Conservation (phyloP, 1,140 invertebrate species). For the Metaphire vulgaris region DNA sequence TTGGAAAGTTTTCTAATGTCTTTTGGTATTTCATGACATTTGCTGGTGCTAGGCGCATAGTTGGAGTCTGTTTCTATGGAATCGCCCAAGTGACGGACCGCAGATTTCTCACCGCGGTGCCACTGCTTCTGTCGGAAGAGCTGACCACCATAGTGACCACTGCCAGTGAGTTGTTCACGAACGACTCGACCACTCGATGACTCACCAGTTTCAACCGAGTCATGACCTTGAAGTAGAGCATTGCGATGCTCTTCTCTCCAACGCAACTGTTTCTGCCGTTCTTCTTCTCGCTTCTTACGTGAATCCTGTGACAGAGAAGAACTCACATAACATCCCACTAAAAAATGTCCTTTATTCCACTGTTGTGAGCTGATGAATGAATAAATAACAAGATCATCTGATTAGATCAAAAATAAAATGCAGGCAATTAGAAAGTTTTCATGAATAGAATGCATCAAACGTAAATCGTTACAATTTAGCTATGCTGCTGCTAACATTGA, state of each 20-base stretch:
- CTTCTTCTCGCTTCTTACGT: constrained; percentile 36
- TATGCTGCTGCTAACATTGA: too few relatives aligned
- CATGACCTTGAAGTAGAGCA: constrained; percentile 18
- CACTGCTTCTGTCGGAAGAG: not conserved
- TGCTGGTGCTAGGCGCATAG: not conserved
- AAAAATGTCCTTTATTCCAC: too few relatives aligned
- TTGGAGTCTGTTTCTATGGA: not conserved
- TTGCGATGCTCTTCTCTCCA: constrained; percentile 34
- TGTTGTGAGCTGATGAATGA: too few relatives aligned
- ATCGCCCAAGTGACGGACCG: not conserved
- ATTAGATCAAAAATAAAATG: too few relatives aligned
- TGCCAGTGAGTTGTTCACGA: not conserved
- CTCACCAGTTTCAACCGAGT: constrained; percentile 18
- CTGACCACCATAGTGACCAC: not conserved
- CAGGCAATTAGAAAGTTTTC: too few relatives aligned
- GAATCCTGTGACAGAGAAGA: constrained; percentile 35
- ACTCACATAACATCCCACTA: not conserved
- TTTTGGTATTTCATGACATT: not conserved
- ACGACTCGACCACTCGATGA: not conserved
- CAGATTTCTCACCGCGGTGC: not conserved
- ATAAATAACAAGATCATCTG: too few relatives aligned
- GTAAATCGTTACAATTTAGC: too few relatives aligned
- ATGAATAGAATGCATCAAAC: too few relatives aligned
- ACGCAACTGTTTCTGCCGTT: constrained; percentile 38
- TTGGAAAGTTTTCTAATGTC: not conserved